Evolutionary conservation across 2,113 vertebrate genomes (phyloP).

Genomic region (Clarias batrachus): DNA sequence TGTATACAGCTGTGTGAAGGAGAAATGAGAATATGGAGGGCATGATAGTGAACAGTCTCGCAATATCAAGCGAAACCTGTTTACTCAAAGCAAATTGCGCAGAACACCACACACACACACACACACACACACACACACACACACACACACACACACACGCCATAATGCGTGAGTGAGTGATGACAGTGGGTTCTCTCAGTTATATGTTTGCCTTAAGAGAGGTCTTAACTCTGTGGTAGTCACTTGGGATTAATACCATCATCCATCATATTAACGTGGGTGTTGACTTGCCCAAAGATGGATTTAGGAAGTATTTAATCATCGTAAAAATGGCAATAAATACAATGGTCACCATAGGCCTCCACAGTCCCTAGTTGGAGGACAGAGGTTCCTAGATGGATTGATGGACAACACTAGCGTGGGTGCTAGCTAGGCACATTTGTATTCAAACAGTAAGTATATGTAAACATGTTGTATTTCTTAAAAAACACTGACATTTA

Average conservation of each 20-base stretch:
- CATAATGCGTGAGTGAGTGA: not conserved
- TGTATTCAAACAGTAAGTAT: not conserved
- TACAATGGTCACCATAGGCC: too few species aligned
- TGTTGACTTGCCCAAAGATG: not conserved
- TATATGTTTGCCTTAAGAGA: conserved; percentile 8
- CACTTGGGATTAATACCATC: not conserved
- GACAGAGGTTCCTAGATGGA: too few species aligned
- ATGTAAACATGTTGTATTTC: not conserved
- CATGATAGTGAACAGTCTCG: not conserved
- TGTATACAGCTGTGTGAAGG: not conserved
- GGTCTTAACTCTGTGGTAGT: not conserved
- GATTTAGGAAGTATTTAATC: not conserved
- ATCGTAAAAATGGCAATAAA: too few species aligned
- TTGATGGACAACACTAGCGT: not conserved
- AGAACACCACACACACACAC: not conserved
- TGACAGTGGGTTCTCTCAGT: not conserved
- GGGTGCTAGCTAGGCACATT: not conserved
- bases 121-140: conserved; percentile 5
- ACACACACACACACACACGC: not conserved
- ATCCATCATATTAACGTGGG: not conserved
- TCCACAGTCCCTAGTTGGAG: too few species aligned
- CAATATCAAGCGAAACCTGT: not conserved
- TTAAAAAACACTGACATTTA: not conserved
- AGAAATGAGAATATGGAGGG: not conserved
- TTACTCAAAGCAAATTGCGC: not conserved